Conservation (phyloP, 1,140 invertebrate species). For the Drosophila saltans region DNA sequence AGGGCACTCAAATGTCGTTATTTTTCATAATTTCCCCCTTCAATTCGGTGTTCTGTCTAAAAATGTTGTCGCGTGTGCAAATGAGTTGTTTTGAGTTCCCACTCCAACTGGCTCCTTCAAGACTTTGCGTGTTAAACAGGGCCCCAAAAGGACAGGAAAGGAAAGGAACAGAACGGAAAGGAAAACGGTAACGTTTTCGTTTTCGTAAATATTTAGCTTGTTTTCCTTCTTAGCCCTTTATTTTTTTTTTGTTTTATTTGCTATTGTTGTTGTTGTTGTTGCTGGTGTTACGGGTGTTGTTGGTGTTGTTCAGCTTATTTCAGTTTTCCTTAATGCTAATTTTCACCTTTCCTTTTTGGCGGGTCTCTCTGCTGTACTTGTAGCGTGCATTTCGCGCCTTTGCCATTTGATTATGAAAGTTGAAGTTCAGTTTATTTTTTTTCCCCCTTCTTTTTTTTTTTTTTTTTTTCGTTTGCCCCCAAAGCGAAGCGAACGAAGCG, state of each 20-base stretch:
- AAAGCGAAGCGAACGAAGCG: not conserved
- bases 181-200: constrained; percentile 42
- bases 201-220: constrained; percentile 57
- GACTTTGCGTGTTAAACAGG: not conserved
- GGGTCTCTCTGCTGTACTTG: constrained; percentile 15
- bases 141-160: not conserved
- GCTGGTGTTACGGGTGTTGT: not conserved
- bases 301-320: constrained; percentile 10
- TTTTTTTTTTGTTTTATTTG: constrained; percentile 4
- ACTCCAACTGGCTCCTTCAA: not conserved
- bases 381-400: constrained; percentile 54
- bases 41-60: constrained; percentile 24
- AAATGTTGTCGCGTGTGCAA: constrained; percentile 49
- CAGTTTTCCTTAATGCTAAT: constrained; percentile 38
- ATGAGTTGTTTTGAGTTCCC: constrained; percentile 23
- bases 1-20: constrained; percentile 51
- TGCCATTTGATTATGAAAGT: constrained; percentile 47
- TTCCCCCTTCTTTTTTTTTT: not conserved
- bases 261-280: not conserved
- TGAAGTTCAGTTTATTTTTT: constrained; percentile 21
- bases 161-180: not conserved
- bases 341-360: constrained; percentile 32
- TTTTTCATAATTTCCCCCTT: constrained; percentile 26
- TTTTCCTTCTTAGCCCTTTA: constrained; percentile 31
- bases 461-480: not conserved